Evolutionary conservation across 2,113 vertebrate genomes (phyloP).

Genomic region (Callospermophilus lateralis): DNA sequence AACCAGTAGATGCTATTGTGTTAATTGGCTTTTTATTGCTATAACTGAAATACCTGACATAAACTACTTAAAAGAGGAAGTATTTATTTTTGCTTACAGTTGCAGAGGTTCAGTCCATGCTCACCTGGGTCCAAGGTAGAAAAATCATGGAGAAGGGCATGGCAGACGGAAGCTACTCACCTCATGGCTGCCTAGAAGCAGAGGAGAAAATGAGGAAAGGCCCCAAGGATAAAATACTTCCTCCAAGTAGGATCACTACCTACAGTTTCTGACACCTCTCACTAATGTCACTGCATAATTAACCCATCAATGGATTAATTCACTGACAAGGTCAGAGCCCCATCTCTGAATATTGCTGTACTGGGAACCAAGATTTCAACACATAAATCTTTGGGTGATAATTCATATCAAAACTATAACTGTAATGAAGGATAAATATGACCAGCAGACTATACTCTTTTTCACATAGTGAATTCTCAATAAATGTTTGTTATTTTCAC

Average conservation of each 20-base stretch:
- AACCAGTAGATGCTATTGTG: neutral
- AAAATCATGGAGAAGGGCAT: neutral
- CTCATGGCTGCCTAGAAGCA: neutral
- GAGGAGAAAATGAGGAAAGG: too few species aligned
- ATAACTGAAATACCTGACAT: neutral
- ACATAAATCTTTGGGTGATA: neutral
- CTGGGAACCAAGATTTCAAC: neutral
- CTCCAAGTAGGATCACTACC: neutral
- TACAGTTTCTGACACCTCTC: neutral
- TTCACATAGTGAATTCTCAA: neutral
- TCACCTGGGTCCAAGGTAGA: neutral
- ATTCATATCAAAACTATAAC: neutral
- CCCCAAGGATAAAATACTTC: neutral
- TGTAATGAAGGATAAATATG: neutral
- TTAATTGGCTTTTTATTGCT: neutral
- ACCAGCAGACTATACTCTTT: too few species aligned
- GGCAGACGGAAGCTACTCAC: neutral
- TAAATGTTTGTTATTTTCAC: neutral
- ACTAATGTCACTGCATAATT: neutral
- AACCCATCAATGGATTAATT: neutral
- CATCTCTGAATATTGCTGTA: neutral
- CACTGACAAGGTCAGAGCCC: neutral
- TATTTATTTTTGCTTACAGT: neutral
- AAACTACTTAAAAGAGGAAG: neutral
- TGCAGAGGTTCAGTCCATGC: neutral